These are phyloP conservation scores for Echinops telfairi DNA, from an alignment of 2,113 vertebrate species.

Conservation along the genomic window DNA sequence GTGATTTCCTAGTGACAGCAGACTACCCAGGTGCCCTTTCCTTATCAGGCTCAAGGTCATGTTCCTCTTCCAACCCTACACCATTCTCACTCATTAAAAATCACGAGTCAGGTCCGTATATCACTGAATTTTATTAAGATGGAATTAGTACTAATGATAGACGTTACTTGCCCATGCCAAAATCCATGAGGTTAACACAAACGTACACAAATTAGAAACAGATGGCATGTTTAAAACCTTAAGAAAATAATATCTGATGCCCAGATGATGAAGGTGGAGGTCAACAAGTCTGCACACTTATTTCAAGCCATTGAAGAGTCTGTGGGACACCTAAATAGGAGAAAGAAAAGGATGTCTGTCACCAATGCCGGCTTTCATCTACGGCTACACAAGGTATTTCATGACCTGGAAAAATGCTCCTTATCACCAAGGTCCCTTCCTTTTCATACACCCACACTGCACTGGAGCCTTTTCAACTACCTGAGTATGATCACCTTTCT, in stretches of 20 bases:
- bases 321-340: conserved; percentile 88
- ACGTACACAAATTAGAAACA: conserved; percentile 60
- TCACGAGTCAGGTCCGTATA: background rate
- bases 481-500: background rate
- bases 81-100: background rate
- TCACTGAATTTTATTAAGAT: conserved; percentile 74
- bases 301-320: conserved; percentile 89
- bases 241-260: conserved; percentile 43
- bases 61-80: background rate
- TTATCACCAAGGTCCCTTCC: background rate
- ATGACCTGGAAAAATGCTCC: background rate
- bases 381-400: background rate
- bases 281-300: conserved; percentile 72
- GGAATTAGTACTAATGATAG: conserved; percentile 47
- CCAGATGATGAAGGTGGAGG: conserved; percentile 56
- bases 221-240: conserved; percentile 51
- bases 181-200: conserved; percentile 47
- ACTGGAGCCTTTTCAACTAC: background rate
- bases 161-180: conserved; percentile 34
- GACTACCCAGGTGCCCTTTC: background rate
- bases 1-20: background rate
- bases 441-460: background rate
- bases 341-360: conserved; percentile 34
- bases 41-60: too few relatives aligned
- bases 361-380: conserved; percentile 46